phyloP scores from a whole-genome alignment of 2,888 invertebrate genomes.

The Bellardia bayeri region DNA sequence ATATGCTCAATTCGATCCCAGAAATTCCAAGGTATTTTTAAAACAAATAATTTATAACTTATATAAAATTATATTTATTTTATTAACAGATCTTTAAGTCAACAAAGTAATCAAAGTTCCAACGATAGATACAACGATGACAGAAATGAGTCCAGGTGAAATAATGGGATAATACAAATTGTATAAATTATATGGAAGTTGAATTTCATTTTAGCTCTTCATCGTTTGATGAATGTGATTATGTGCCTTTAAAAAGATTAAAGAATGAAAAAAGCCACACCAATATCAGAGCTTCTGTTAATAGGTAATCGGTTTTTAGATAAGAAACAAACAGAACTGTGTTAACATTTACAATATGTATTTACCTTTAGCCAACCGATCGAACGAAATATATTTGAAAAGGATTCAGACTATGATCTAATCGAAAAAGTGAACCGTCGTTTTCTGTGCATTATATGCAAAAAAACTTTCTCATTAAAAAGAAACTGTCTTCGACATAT shows the following conservation, averaged over 20 bases:
- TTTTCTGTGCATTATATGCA: slow-evolving; percentile 78
- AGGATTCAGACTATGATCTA: slow-evolving; percentile 61
- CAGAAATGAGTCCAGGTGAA: too few relatives aligned
- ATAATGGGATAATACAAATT: too few relatives aligned
- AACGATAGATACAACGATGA: too few relatives aligned
- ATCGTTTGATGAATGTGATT: neutral
- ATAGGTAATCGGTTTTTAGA: neutral
- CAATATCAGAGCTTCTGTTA: neutral
- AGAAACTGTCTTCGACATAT: slow-evolving; percentile 80
- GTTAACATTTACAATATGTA: too few relatives aligned
- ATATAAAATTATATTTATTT: neutral
- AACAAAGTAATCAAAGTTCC: neutral
- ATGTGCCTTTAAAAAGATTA: too few relatives aligned
- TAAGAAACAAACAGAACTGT: neutral
- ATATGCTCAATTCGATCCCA: neutral
- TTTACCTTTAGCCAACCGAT: neutral
- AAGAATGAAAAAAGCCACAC: too few relatives aligned
- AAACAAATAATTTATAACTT: too few relatives aligned
- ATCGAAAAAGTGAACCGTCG: slow-evolving; percentile 70
- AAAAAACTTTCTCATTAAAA: slow-evolving; percentile 80
- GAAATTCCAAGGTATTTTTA: neutral
- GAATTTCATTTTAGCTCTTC: neutral
- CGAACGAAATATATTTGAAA: slow-evolving; percentile 75
- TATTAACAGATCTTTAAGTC: neutral
- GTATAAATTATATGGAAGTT: neutral